Conservation (phyloP, 1,140 invertebrate species). For the Drosophila biarmipes region DNA sequence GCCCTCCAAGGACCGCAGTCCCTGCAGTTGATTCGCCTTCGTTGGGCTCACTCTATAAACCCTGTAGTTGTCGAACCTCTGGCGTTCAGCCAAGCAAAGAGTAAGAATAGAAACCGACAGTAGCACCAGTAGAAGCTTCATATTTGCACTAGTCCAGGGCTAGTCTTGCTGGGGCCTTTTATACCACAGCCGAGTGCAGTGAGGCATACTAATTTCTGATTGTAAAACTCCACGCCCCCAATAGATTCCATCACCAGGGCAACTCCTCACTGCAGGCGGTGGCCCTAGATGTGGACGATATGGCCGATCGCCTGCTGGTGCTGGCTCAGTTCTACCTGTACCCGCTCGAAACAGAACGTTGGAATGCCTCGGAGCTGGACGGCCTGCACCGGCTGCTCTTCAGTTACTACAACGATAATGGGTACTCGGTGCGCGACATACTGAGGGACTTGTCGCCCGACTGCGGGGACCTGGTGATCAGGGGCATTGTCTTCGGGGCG, state of each 20-base stretch:
- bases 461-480: constrained; percentile 67
- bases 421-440: constrained; percentile 72
- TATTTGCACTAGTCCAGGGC: constrained; percentile 31
- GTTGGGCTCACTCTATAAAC: constrained; percentile 84
- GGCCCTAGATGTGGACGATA: constrained; percentile 46
- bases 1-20: constrained; percentile 36
- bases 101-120: constrained; percentile 6
- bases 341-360: constrained; percentile 48
- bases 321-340: constrained; percentile 66
- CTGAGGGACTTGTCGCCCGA: constrained; percentile 64
- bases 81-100: constrained; percentile 19
- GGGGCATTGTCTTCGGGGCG: constrained; percentile 67
- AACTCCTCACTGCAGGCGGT: constrained; percentile 32
- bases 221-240: constrained; percentile 15
- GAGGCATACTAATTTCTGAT: constrained; percentile 58
- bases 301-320: constrained; percentile 60
- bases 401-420: constrained; percentile 58
- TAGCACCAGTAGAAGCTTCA: constrained; percentile 36
- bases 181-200: constrained; percentile 30
- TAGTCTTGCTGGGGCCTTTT: constrained; percentile 9
- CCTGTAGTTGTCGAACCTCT: constrained; percentile 73
- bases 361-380: constrained; percentile 47
- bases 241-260: constrained; percentile 66
- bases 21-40: constrained; percentile 75
- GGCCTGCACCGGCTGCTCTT: constrained; percentile 61